Percentiles rank a stretch among this genome's conserved stretches.
These are phyloP conservation scores for Cataglyphis albicans DNA, from an alignment of 2,888 invertebrate genomes.

Conservation along the genomic window DNA sequence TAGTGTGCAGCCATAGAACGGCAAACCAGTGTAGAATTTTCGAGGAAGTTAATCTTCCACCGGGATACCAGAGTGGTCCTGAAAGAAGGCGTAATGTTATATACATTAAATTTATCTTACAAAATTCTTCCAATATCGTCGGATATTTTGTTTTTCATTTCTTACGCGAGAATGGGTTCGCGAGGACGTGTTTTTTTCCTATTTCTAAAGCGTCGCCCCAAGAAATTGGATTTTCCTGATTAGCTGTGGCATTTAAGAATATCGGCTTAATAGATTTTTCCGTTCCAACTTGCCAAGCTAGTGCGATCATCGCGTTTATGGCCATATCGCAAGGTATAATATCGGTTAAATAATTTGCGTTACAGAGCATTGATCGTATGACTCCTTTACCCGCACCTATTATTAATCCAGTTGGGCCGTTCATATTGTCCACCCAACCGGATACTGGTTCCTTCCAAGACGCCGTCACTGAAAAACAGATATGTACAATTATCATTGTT, in stretches of 20 bases:
- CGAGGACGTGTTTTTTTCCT: constrained; percentile 88
- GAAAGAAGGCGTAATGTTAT: neutral
- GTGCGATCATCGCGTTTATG: constrained; percentile 92
- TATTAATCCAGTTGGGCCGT: constrained; percentile 95
- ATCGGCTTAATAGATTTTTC: constrained; percentile 86
- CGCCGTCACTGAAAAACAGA: constrained; percentile 90
- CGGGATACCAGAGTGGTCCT: constrained; percentile 86
- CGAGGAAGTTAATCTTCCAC: constrained; percentile 91
- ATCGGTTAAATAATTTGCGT: constrained; percentile 89
- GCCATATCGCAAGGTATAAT: constrained; percentile 93
- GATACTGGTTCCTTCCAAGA: constrained; percentile 92
- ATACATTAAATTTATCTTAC: neutral
- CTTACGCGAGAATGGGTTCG: constrained; percentile 88
- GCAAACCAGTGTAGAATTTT: constrained; percentile 89
- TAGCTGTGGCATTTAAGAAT: constrained; percentile 93
- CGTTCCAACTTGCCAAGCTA: constrained; percentile 90
- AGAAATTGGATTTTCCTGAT: constrained; percentile 91
- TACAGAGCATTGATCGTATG: constrained; percentile 93
- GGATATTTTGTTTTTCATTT: neutral
- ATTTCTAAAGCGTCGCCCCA: constrained; percentile 94
- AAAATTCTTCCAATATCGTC: neutral
- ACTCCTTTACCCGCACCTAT: constrained; percentile 94
- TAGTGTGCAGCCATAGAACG: constrained; percentile 90
- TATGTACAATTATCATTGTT: neutral
- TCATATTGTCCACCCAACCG: constrained; percentile 97